Conservation (phyloP, 92 coral and sea anemone genomes). For the Ricordea florida region DNA sequence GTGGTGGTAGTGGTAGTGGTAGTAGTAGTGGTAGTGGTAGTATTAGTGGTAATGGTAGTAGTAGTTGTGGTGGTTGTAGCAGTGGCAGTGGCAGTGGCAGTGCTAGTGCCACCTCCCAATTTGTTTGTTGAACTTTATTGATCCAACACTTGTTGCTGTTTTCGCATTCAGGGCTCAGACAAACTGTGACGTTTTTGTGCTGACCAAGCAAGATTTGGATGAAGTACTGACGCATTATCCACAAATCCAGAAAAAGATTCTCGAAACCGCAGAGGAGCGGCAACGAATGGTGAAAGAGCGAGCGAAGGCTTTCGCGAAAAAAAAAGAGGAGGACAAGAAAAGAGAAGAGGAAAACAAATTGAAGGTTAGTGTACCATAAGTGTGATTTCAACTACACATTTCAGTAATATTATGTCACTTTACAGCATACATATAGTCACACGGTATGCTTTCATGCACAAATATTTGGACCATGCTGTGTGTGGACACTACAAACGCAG, state of each 20-base stretch:
- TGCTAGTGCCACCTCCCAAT: neutral
- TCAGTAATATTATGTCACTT: too few species aligned
- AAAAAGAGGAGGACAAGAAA: constrained; percentile 82
- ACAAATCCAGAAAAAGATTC: constrained; percentile 77
- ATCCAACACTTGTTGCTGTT: neutral
- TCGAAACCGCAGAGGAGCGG: constrained; percentile 83
- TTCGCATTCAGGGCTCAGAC: constrained; percentile 59
- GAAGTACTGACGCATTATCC: constrained; percentile 88
- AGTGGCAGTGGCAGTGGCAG: too few species aligned
- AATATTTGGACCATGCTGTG: too few species aligned
- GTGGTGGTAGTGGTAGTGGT: too few species aligned
- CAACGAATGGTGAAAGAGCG: constrained; percentile 81
- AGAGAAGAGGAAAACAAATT: constrained; percentile 61
- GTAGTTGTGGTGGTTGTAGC: too few species aligned
- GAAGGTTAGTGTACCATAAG: constrained; percentile 3
- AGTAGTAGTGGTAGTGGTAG: too few species aligned
- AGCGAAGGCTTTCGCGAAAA: constrained; percentile 78
- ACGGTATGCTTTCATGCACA: too few species aligned
- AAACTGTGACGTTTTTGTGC: constrained; percentile 78
- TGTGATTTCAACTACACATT: too few species aligned
- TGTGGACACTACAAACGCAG: too few species aligned
- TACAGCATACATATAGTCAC: too few species aligned
- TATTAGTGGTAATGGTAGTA: too few species aligned
- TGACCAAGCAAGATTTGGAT: constrained; percentile 79
- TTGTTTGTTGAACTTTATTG: neutral